A percentile compares a stretch with the other conserved stretches of the same genome.
Conservation (phyloP, 2,888 invertebrate species). For the Drosophila anomalata region DNA sequence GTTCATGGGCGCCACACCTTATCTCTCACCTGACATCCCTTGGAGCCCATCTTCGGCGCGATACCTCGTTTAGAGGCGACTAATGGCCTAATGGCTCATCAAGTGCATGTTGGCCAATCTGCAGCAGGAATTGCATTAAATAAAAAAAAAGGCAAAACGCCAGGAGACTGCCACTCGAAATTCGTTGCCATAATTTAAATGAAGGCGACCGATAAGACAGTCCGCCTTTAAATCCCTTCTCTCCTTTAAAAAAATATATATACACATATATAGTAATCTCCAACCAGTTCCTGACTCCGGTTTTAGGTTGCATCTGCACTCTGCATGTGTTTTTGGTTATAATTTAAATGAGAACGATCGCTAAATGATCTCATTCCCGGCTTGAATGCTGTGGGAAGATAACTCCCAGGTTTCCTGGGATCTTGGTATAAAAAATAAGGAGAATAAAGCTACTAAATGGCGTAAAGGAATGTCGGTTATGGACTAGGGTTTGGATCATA, state of each 20-base stretch:
- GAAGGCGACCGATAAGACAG: slow-evolving; percentile 54
- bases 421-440: too few relatives aligned
- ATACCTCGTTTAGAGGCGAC: slow-evolving; percentile 63
- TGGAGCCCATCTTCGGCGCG: not conserved
- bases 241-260: slow-evolving; percentile 2
- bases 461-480: too few relatives aligned
- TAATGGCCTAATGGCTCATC: slow-evolving; percentile 80
- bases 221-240: not conserved
- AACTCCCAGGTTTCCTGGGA: not conserved
- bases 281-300: slow-evolving; percentile 31
- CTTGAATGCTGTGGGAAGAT: slow-evolving; percentile 35
- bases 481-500: not conserved
- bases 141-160: not conserved
- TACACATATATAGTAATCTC: not conserved
- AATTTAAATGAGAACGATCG: slow-evolving; percentile 50
- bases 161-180: slow-evolving; percentile 34
- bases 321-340: slow-evolving; percentile 51
- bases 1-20: slow-evolving; percentile 60
- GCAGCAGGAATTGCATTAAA: slow-evolving; percentile 53
- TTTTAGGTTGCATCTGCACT: slow-evolving; percentile 5
- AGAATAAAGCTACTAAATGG: too few relatives aligned
- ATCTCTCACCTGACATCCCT: slow-evolving; percentile 2
- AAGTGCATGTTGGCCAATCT: slow-evolving; percentile 46
- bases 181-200: slow-evolving; percentile 68
- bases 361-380: slow-evolving; percentile 46